phyloP scores from a whole-genome alignment of 2,888 invertebrate genomes.

The Andrena marginata region DNA sequence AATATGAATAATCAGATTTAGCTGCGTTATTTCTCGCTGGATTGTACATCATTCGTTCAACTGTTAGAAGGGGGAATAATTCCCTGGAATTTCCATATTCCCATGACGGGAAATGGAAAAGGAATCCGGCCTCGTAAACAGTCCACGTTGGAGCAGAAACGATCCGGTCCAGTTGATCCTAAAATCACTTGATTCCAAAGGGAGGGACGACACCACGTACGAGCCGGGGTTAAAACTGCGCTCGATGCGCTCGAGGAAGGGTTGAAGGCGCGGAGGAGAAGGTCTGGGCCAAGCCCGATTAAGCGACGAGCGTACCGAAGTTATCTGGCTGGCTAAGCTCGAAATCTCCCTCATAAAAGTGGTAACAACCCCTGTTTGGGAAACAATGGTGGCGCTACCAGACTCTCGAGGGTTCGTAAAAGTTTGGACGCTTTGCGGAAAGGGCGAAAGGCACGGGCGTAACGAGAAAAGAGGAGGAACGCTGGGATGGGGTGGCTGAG shows the following conservation, averaged over 20 bases:
- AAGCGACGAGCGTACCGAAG: constrained; percentile 74
- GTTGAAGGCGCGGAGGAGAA: constrained; percentile 49
- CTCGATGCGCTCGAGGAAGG: constrained; percentile 38
- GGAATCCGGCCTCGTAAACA: constrained; percentile 50
- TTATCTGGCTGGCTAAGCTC: constrained; percentile 80
- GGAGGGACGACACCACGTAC: constrained; percentile 1
- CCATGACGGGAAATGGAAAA: constrained; percentile 18
- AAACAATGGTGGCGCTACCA: constrained; percentile 76
- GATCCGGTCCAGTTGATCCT: constrained; percentile 56
- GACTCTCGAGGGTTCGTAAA: constrained; percentile 61
- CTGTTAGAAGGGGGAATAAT: not conserved
- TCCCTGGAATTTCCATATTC: constrained; percentile 28
- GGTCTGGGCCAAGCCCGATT: constrained; percentile 53
- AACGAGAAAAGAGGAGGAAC: constrained; percentile 30
- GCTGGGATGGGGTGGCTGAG: not conserved
- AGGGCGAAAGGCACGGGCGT: constrained; percentile 32
- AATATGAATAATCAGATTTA: constrained; percentile 17
- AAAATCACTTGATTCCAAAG: constrained; percentile 68
- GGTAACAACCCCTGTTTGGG: constrained; percentile 80
- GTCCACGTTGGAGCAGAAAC: constrained; percentile 11
- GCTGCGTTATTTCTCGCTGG: not conserved
- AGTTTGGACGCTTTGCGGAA: constrained; percentile 57
- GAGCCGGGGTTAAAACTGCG: constrained; percentile 48
- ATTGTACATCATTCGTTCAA: constrained; percentile 7
- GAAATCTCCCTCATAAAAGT: constrained; percentile 82